Evolutionary conservation across 64 coral and sea anemone species (phyloP).

Genomic region (Pocillopora damicornis): DNA sequence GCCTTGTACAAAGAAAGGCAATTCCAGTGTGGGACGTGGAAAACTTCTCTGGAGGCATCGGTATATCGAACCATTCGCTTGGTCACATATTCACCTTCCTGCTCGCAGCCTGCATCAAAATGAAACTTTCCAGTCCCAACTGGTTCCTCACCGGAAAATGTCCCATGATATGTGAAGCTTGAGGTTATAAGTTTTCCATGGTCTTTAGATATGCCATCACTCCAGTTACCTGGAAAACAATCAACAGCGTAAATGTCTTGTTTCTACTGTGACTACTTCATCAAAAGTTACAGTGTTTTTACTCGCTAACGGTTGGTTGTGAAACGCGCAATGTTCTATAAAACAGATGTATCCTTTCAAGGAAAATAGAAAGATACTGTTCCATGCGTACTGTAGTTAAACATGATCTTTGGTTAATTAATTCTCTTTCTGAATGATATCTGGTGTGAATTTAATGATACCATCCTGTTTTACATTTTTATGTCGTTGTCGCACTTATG

Average conservation of each 20-base stretch:
- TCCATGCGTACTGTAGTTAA: too few species aligned
- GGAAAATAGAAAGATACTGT: too few species aligned
- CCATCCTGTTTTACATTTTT: too few species aligned
- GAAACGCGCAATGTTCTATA: too few species aligned
- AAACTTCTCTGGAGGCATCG: conserved; percentile 13
- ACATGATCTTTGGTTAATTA: too few species aligned
- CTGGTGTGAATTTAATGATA: too few species aligned
- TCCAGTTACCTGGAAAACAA: conserved; percentile 59
- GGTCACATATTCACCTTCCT: conserved; percentile 57
- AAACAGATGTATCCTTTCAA: too few species aligned
- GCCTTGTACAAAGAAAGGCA: conserved; percentile 27
- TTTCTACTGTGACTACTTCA: too few species aligned
- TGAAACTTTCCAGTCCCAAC: conserved; percentile 59
- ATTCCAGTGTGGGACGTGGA: conserved; percentile 52
- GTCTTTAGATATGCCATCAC: conserved; percentile 54
- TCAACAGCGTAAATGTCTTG: not conserved
- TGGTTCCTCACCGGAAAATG: conserved; percentile 57
- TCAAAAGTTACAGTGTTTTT: too few species aligned
- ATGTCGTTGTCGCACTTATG: too few species aligned
- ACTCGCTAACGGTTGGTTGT: too few species aligned
- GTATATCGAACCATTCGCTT: conserved; percentile 18
- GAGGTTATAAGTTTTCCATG: conserved; percentile 47
- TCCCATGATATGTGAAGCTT: conserved; percentile 48
- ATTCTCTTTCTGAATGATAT: too few species aligned
- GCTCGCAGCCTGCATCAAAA: conserved; percentile 70